Base-by-base conservation (phyloP, 2,113 vertebrate genomes). In the Mastomys coucha region DNA sequence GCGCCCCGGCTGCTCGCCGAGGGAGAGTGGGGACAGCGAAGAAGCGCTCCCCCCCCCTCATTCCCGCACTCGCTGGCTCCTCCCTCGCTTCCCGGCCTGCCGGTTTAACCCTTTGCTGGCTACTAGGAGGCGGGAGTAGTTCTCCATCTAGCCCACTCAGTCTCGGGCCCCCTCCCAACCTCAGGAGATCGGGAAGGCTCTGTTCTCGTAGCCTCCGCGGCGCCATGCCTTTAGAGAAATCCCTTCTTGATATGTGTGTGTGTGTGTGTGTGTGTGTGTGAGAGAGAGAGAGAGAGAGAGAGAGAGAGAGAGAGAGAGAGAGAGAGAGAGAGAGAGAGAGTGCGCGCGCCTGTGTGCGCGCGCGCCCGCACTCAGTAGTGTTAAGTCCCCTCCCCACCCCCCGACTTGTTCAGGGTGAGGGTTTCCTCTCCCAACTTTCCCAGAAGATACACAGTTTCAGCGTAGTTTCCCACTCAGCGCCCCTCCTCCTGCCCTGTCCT, bases 61-160 rank as follows among this genome's bases (percentile, higher is more conserved):
- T 96, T 91, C 93, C 87, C 92, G 96, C 97, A 95, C 94, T 96
- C 92, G 16, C 97, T 96, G 96, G 96, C 98, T 98, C 98, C 98
- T 88, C 98, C 98, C 92, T 96, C 95, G 82, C 89, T 87, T 75
- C 89, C 95, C 19, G 49, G 94, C 97, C 91, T 1, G 80, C 39
- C 93, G 91, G 85, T 87, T 98, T 98, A 98, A 98, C 98, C 96
- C 96, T 58, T 95, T 84, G 88, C 86, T 90, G 91, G 82, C 96
- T 78, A 75, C 89, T 65, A 49, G 86, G 93, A 93, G 95, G 91
- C 85, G 92, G 91, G 86, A 93, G 82, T 33, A 69, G 90, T 65
- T 90, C 88, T 88, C 24, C 28, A 2, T 28, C 81, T 4, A n/a
- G 69, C 51, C 91, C 78, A 91, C 86, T 86, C 69, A 88, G 10